Evolutionary conservation across 2,888 invertebrate species (phyloP).

Genomic region (Euspilapteryx auroguttella): DNA sequence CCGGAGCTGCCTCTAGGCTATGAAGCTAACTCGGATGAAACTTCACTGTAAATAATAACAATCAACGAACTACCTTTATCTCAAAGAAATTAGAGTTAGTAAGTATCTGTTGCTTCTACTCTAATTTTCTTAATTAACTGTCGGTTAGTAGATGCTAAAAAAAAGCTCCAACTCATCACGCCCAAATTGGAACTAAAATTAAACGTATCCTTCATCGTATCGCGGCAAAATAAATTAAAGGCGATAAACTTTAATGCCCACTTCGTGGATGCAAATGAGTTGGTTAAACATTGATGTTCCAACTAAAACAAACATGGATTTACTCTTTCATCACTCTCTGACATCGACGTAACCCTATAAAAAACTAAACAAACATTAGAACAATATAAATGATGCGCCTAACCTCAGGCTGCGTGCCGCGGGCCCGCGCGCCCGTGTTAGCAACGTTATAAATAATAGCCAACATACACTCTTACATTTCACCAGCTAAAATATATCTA

Average conservation of each 20-base stretch:
- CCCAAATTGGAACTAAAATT: too few species aligned
- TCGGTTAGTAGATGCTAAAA: too few species aligned
- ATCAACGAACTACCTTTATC: too few species aligned
- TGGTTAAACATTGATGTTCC: slow-evolving; percentile 45
- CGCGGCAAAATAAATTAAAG: slow-evolving; percentile 19
- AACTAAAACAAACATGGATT: slow-evolving; percentile 41
- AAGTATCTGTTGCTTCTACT: too few species aligned
- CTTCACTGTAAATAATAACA: too few species aligned
- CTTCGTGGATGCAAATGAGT: slow-evolving; percentile 39
- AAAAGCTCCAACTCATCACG: too few species aligned
- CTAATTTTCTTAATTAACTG: too few species aligned
- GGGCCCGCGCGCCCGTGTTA: slow-evolving; percentile 31
- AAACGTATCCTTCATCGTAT: too few species aligned
- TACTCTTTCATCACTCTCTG: slow-evolving; percentile 53
- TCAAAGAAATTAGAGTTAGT: too few species aligned
- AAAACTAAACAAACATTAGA: slow-evolving; percentile 49
- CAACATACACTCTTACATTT: slow-evolving; percentile 29
- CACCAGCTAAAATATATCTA: too few species aligned
- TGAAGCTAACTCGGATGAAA: too few species aligned
- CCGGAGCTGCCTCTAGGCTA: slow-evolving; percentile 3
- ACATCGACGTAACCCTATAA: slow-evolving; percentile 37
- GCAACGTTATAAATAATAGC: slow-evolving; percentile 48
- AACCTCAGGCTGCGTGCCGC: slow-evolving; percentile 42
- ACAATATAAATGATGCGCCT: slow-evolving; percentile 57
- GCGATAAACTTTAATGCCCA: slow-evolving; percentile 36